These are phyloP conservation scores for Tichodroma muraria DNA, from an alignment of 2,113 vertebrate genomes.

Conservation along the genomic window DNA sequence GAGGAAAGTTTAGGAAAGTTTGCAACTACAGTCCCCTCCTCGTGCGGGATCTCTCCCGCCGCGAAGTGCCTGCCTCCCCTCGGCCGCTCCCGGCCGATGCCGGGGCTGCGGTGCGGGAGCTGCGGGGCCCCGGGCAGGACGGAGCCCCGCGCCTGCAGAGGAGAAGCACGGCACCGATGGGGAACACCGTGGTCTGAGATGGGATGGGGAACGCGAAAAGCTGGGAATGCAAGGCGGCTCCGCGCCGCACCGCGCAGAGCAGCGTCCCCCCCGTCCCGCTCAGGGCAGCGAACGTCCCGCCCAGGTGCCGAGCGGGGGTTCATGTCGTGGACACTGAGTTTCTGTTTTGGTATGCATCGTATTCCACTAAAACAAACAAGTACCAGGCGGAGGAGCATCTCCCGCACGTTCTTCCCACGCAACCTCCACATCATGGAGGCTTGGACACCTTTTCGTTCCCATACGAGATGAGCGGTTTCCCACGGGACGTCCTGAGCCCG, in stretches of 20 bases:
- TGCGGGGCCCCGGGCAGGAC: not conserved
- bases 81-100: not conserved
- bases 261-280: not conserved
- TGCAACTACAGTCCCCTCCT: not conserved
- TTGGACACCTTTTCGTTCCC: not conserved
- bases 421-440: not conserved
- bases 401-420: not conserved
- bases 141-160: not conserved
- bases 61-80: not conserved
- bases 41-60: not conserved
- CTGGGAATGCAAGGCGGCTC: too few species aligned
- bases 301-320: not conserved
- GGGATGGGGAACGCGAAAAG: not conserved
- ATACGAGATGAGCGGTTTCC: rapidly evolving
- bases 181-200: rapidly evolving
- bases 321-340: rapidly evolving
- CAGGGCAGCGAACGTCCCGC: not conserved
- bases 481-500: not conserved
- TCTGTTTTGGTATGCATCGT: not conserved
- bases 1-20: not conserved
- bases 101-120: not conserved
- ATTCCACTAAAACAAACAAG: not conserved
- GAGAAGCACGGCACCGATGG: not conserved
- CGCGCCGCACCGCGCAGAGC: not conserved
- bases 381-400: not conserved